Evolutionary conservation across 2,888 invertebrate genomes (phyloP).

Genomic region (Cinara cedri): DNA sequence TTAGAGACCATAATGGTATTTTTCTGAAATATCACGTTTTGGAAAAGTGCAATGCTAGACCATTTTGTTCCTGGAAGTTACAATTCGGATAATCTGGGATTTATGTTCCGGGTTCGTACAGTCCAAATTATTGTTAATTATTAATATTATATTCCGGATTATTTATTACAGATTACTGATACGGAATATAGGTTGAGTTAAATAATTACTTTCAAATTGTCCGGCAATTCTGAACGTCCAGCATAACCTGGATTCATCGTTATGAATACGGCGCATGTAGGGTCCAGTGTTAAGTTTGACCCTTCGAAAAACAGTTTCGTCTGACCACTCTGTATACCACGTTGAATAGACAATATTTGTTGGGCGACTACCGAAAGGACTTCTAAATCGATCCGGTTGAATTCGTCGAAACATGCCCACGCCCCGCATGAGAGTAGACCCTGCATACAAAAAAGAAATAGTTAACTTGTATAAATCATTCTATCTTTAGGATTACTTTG

Average conservation of each 20-base stretch:
- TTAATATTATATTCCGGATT: too few relatives aligned
- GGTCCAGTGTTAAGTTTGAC: slow-evolving; percentile 80
- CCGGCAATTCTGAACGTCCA: slow-evolving; percentile 91
- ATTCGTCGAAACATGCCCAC: slow-evolving; percentile 87
- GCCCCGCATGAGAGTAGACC: slow-evolving; percentile 90
- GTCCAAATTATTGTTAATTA: too few relatives aligned
- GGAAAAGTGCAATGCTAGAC: too few relatives aligned
- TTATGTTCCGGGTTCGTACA: too few relatives aligned
- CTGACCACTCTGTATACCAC: slow-evolving; percentile 66
- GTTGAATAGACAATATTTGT: slow-evolving; percentile 81
- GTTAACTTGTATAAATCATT: too few relatives aligned
- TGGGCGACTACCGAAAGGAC: slow-evolving; percentile 83
- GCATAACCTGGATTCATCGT: slow-evolving; percentile 94
- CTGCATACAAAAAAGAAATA: slow-evolving; percentile 63
- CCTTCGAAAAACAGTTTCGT: slow-evolving; percentile 86
- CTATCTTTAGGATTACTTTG: slow-evolving; percentile 72
- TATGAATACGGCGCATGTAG: slow-evolving; percentile 87
- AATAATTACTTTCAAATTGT: slow-evolving; percentile 79
- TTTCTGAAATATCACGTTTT: too few relatives aligned
- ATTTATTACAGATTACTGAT: too few relatives aligned
- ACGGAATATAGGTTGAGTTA: too few relatives aligned
- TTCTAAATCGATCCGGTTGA: slow-evolving; percentile 82
- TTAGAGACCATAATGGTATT: too few relatives aligned
- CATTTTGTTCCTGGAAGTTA: too few relatives aligned
- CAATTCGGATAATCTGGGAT: too few relatives aligned